Percentiles rank a stretch among this genome's conserved stretches.
These are phyloP conservation scores for Dermatemys mawii DNA, from an alignment of 2,113 vertebrate genomes.

Conservation along the genomic window DNA sequence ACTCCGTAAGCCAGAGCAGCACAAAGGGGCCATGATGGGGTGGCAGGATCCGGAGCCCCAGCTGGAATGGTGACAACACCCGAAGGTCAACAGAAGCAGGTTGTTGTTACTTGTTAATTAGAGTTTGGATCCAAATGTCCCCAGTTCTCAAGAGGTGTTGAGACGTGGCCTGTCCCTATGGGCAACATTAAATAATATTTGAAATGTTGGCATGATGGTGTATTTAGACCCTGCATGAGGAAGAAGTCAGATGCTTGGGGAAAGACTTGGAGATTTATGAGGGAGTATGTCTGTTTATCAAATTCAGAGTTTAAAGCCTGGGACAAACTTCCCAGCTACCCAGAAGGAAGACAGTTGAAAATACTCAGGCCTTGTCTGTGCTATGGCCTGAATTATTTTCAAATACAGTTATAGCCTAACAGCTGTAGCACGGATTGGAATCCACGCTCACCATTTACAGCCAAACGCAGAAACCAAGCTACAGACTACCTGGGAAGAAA, in stretches of 20 bases:
- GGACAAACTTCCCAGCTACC: not conserved
- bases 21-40: not conserved
- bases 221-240: not conserved
- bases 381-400: not conserved
- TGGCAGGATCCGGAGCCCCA: not conserved
- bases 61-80: not conserved
- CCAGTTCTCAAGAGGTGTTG: not conserved
- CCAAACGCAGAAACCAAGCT: not conserved
- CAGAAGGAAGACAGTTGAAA: not conserved
- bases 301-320: not conserved
- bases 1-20: not conserved
- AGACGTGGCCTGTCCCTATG: not conserved
- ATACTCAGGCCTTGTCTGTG: fast-evolving
- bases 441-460: not conserved
- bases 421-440: not conserved
- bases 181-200: not conserved
- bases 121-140: not conserved
- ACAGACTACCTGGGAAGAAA: not conserved
- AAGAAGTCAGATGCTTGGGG: not conserved
- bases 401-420: not conserved
- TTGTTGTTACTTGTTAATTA: not conserved
- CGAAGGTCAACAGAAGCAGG: not conserved
- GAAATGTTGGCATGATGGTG: not conserved
- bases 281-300: fast-evolving
- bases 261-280: not conserved